Base-by-base conservation (phyloP, 2,888 invertebrate genomes). In the Aethes cnicana region DNA sequence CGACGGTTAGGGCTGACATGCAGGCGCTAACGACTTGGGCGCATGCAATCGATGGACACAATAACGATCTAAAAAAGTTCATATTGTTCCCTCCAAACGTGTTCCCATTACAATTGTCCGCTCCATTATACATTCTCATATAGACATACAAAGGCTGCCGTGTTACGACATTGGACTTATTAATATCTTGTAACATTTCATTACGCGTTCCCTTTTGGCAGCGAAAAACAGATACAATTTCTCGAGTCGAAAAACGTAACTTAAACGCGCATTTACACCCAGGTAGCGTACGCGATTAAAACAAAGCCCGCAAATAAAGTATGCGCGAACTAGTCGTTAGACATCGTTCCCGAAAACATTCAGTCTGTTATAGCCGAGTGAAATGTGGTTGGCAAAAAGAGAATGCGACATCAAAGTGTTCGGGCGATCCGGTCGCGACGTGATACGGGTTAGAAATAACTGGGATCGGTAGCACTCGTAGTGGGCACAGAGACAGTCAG, bases 331-430 rank as follows among this genome's bases (percentile, higher is more conserved):
- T 64, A 62, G 69, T 72, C 69, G 72, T 79, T 74, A 72, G 73
- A 71, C 66, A 74, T 78, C 66, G 73, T 84, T 84, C 82, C 80
- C 81, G 83, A 88, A 86, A 88, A 80, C 72, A 84, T 88, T 84
- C 75, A 68, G 76, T 63, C 63, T 57, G 72, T 71, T 72, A 74
- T 77, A 60, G 57, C 54, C 67, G 63, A 66, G 74, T 81, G 83
- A 85, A 83, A 85, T 84, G 84, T 64, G 74, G 76, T 74, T 82
- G 69, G 86, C 87, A 89, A 89, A 88, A 88, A 88, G 86, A 86
- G 78, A 77, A 85, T 75, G 74, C 69, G 74, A 88, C 86, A 85
- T 89, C 87, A 89, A 89, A 87, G 88, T 80, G 73, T 73, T 71
- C 74, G 69, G 73, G 73, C 81, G 78, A 84, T 80, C 77, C 76